phyloP scores from a whole-genome alignment of 2,113 vertebrate species.

The Fulmarus glacialis region DNA sequence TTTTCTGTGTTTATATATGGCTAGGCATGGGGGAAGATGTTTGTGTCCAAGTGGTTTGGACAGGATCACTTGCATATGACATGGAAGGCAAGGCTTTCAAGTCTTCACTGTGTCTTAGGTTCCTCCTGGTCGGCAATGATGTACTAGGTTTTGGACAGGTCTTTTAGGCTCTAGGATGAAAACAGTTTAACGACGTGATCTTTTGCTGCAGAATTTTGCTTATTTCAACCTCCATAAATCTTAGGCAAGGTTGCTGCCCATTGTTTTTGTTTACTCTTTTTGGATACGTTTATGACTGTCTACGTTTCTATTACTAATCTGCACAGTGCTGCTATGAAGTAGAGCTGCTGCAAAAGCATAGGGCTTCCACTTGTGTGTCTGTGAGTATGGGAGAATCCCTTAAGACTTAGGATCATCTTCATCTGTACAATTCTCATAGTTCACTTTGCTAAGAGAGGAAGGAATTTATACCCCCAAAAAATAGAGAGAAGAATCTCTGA shows the following conservation, averaged over 20 bases:
- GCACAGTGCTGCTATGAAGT: neutral
- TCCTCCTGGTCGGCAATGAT: neutral
- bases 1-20: neutral
- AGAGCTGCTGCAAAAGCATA: neutral
- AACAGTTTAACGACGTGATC: neutral
- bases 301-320: neutral
- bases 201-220: neutral
- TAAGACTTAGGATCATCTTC: neutral
- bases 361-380: neutral
- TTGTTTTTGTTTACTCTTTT: neutral
- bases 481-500: neutral
- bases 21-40: neutral
- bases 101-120: neutral
- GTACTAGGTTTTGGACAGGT: neutral
- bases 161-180: neutral
- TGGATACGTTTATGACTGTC: neutral
- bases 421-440: neutral
- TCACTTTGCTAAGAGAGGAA: neutral
- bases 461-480: neutral
- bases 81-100: neutral
- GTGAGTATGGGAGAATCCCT: neutral
- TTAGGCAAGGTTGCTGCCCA: neutral
- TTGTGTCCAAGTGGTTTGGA: neutral
- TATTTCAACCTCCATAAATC: neutral
- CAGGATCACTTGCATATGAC: neutral